Percentiles rank a stretch among this genome's conserved stretches.
phyloP scores from a whole-genome alignment of 2,113 vertebrate species.

The Oryzias curvinotus region DNA sequence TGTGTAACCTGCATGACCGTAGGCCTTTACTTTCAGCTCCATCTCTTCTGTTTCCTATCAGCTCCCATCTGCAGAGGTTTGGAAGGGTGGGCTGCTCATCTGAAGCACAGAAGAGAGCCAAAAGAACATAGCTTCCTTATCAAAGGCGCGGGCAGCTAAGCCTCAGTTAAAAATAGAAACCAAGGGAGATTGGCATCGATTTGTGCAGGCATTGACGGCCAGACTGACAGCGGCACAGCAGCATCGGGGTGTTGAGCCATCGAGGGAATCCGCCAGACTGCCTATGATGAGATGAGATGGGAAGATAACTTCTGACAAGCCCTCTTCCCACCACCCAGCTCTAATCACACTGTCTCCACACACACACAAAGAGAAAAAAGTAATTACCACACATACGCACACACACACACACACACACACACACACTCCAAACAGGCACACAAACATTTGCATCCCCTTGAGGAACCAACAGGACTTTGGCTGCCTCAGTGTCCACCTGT shows the following conservation, averaged over 20 bases:
- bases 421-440: conserved; percentile 14
- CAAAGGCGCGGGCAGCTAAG: conserved; percentile 64
- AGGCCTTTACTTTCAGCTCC: conserved; percentile 51
- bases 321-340: conserved; percentile 61
- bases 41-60: conserved; percentile 62
- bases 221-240: conserved; percentile 70
- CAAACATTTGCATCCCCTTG: conserved; percentile 53
- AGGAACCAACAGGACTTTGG: conserved; percentile 72
- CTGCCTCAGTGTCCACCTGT: conserved; percentile 73
- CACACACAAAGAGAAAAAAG: conserved; percentile 53
- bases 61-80: conserved; percentile 56
- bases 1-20: too few species aligned
- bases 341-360: conserved; percentile 63
- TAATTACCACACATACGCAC: conserved; percentile 63
- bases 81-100: conserved; percentile 47
- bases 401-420: conserved; percentile 20
- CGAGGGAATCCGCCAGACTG: conserved; percentile 75
- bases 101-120: conserved; percentile 46
- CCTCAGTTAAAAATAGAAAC: conserved; percentile 73
- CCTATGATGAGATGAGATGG: conserved; percentile 75
- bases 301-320: conserved; percentile 75
- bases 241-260: conserved; percentile 66
- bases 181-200: conserved; percentile 74
- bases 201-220: conserved; percentile 70
- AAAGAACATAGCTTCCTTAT: conserved; percentile 67